phyloP scores from a whole-genome alignment of 2,797 vertebrate genomes.

The Vireo griseus region DNA sequence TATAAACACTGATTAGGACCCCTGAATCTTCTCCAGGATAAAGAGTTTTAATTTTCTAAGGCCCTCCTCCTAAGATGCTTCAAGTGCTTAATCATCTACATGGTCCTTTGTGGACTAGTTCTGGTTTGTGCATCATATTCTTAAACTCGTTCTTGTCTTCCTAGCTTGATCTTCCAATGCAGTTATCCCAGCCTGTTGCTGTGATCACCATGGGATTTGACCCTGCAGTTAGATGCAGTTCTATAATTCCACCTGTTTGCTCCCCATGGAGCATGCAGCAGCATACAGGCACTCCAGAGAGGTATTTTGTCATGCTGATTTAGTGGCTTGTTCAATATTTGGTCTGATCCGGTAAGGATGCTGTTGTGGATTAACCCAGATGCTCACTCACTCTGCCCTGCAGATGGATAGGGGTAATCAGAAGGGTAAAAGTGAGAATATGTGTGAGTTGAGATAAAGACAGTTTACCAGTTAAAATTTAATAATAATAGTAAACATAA shows the following conservation, averaged over 20 bases:
- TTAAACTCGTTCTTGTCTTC: neutral
- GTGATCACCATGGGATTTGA: neutral
- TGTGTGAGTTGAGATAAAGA: neutral
- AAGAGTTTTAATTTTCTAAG: neutral
- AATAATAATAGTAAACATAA: neutral
- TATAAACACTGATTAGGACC: neutral
- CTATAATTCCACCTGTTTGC: neutral
- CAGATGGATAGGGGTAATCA: neutral
- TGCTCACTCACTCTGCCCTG: neutral
- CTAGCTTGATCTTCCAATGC: neutral
- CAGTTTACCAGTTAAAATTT: neutral
- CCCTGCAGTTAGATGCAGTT: neutral
- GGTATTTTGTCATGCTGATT: neutral
- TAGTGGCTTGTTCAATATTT: neutral
- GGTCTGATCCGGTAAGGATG: neutral
- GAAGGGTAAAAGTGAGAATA: neutral
- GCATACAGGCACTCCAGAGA: neutral
- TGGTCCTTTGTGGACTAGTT: neutral
- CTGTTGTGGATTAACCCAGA: neutral
- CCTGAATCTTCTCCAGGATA: neutral
- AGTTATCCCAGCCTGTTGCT: neutral
- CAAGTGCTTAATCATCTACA: neutral
- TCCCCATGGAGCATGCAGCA: neutral
- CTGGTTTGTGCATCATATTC: neutral
- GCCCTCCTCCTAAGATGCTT: neutral